Evolutionary conservation across 2,113 vertebrate species (phyloP), one percentile per base, ranked within the genome.

Genomic region (Acrocephalus kingi): DNA sequence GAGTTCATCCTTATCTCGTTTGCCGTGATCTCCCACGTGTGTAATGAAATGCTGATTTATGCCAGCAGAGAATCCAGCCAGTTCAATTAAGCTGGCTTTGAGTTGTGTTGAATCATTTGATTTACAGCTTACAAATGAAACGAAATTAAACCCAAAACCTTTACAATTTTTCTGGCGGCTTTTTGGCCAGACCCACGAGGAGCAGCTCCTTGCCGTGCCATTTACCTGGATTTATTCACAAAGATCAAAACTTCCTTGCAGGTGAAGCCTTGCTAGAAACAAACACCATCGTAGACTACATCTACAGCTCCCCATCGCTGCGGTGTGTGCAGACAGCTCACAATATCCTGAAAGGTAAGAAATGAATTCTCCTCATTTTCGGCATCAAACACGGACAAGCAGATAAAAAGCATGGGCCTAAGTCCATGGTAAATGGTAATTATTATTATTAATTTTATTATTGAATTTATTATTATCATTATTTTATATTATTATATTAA

Each of bases 321-420:
- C 99, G 99, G 87, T 99, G 99, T 19, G 98, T 99, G 12, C 99
- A 99, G 98, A 99, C 99, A 10, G 99, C 99, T 76, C 98, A 99
- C 94, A 97, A 99, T 81, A 99, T 99, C 94, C 97, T 99, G 74
- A 98, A 98, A 98, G 99, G 99, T 99, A 92, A 97, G 97, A 31
- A 23, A 37, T 7, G 51, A 17, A 9, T 20, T 1, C 67, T 43
- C 21, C 37, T 31, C 62, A 2, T 9, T 17, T 15, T 1, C 62
- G 22, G 11, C 72, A 51, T 3, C 13, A 58, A 93, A 30, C 59
- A 13, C 28, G 54, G 46, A 23, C 48, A 43, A 5, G 4, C 52
- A 59, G 43, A 12, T 33, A 27, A 77, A 84, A 78, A 35, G 14
- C 24, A 18, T 9, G 66, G 45, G 10, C 10, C 45, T 30, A 6